Percentiles rank a stretch among this genome's conserved stretches.
Conservation (phyloP, 2,797 vertebrate species). For the Meriones psammophilus region DNA sequence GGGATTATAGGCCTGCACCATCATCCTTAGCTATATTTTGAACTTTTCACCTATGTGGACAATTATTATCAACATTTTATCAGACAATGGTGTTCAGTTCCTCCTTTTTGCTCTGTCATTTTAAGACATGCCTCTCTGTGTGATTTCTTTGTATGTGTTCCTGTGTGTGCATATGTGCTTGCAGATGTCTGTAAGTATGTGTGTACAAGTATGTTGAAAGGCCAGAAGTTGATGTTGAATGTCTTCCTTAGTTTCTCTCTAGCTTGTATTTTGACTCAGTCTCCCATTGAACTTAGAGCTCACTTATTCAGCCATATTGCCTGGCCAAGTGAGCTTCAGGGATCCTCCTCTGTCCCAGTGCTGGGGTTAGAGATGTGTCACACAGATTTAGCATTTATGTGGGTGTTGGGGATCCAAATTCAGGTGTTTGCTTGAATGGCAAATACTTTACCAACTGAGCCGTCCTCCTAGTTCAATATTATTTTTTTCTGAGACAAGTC, state of each 20-base stretch:
- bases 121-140: not conserved
- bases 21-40: not conserved
- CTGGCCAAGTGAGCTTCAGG: not conserved
- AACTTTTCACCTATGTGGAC: constrained; percentile 44
- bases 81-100: not conserved
- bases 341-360: not conserved
- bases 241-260: not conserved
- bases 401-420: not conserved
- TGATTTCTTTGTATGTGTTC: not conserved
- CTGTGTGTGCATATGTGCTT: not conserved
- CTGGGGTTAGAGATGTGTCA: not conserved
- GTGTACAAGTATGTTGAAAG: not conserved
- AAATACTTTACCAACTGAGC: not conserved
- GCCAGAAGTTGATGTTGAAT: not conserved
- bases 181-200: not conserved
- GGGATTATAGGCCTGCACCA: not conserved
- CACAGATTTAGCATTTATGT: not conserved
- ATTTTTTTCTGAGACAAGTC: not conserved
- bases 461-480: not conserved
- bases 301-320: not conserved
- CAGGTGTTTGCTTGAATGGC: not conserved
- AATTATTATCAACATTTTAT: constrained; percentile 37
- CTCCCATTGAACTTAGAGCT: not conserved
- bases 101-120: constrained; percentile 27
- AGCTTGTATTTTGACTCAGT: not conserved